A percentile compares a stretch with the other conserved stretches of the same genome.
phyloP scores from a whole-genome alignment of 2,888 invertebrate genomes.

The Leptura quadrifasciata region DNA sequence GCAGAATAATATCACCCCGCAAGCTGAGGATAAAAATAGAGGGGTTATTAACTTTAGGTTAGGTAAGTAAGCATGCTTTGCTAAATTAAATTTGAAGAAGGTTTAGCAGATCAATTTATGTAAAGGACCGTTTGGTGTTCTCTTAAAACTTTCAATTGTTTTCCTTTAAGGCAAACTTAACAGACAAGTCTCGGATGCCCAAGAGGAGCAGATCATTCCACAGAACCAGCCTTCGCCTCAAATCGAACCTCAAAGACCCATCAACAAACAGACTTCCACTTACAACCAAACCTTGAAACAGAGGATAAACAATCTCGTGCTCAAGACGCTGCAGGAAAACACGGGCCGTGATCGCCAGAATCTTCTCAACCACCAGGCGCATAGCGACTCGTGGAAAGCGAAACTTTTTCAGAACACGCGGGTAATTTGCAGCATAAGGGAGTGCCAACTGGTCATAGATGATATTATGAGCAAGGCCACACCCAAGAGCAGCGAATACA shows the following conservation, averaged over 20 bases:
- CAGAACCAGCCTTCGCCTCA: slow-evolving; percentile 23
- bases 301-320: slow-evolving; percentile 89
- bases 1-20: slow-evolving; percentile 16
- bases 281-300: slow-evolving; percentile 90
- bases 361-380: slow-evolving; percentile 67
- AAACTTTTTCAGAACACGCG: slow-evolving; percentile 86
- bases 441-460: slow-evolving; percentile 85
- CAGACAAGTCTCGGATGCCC: slow-evolving; percentile 42
- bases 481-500: slow-evolving; percentile 49
- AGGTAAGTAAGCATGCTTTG: slow-evolving; percentile 57
- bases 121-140: background rate
- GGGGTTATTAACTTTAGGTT: slow-evolving; percentile 62
- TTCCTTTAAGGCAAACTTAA: slow-evolving; percentile 45
- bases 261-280: slow-evolving; percentile 69
- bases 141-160: background rate
- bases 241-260: slow-evolving; percentile 42
- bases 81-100: too few relatives aligned
- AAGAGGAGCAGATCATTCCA: slow-evolving; percentile 41
- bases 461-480: slow-evolving; percentile 76
- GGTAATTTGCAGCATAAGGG: slow-evolving; percentile 86
- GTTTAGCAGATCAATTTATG: too few relatives aligned
- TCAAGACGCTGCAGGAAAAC: slow-evolving; percentile 93
- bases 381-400: slow-evolving; percentile 85
- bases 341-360: slow-evolving; percentile 78
- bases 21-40: slow-evolving; percentile 50